A percentile compares a stretch with the other conserved stretches of the same genome.
phyloP scores from a whole-genome alignment of 1,140 invertebrate species.

The Littorina saxatilis region DNA sequence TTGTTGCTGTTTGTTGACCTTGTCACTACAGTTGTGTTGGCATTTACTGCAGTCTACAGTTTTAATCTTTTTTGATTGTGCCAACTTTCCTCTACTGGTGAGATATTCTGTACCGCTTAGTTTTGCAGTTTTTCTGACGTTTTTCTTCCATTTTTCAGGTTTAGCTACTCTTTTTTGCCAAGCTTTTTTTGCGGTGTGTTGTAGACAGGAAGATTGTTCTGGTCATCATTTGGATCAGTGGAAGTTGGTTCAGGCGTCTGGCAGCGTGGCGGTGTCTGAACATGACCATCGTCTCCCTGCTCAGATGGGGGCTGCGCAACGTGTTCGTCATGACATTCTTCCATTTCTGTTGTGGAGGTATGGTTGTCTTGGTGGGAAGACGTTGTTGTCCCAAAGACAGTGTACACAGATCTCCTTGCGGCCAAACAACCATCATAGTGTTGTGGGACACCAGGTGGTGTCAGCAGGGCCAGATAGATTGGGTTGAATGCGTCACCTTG shows the following conservation, averaged over 20 bases:
- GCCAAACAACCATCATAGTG: no score
- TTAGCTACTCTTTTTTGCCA: not conserved
- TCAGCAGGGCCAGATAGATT: no score
- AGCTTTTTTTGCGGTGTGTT: not conserved
- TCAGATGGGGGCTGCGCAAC: not conserved
- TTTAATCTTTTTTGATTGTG: not conserved
- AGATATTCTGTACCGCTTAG: not conserved
- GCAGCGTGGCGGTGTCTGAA: not conserved
- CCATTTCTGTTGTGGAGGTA: not conserved
- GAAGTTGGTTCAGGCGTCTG: not conserved
- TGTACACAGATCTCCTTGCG: no score
- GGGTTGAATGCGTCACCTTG: no score
- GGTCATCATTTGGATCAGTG: not conserved
- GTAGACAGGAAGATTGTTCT: not conserved
- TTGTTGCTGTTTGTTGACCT: not conserved
- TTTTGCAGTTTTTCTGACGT: constrained; percentile 3
- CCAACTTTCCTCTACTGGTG: not conserved
- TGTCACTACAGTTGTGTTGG: not conserved
- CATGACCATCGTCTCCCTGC: not conserved
- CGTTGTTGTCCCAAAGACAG: not conserved
- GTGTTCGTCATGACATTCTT: not conserved
- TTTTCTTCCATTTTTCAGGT: constrained; percentile 8
- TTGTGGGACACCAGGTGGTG: no score
- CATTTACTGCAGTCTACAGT: not conserved
- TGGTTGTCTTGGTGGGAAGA: not conserved